Evolutionary conservation across 1,140 invertebrate species (phyloP).

Genomic region (Oncopodura yosiiana): DNA sequence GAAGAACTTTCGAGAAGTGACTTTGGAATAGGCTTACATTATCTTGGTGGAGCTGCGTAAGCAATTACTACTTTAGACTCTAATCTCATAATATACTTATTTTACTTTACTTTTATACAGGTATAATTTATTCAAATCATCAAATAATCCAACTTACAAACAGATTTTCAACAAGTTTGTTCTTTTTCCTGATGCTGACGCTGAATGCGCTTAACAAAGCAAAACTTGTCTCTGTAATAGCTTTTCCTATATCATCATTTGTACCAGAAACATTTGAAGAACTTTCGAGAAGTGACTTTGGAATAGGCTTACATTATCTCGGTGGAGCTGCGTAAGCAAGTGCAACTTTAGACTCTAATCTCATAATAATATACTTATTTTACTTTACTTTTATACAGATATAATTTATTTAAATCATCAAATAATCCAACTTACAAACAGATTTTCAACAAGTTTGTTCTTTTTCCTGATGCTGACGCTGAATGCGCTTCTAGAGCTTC

Average conservation of each 20-base stretch:
- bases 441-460: slow-evolving; percentile 14
- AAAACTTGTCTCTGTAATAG: no score
- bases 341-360: no score
- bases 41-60: slow-evolving; percentile 19
- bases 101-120: no score
- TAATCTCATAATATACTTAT: no score
- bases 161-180: slow-evolving; percentile 17
- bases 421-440: slow-evolving; percentile 20
- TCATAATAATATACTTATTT: no score
- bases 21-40: slow-evolving; percentile 14
- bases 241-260: neutral
- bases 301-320: slow-evolving; percentile 10
- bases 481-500: slow-evolving; percentile 14
- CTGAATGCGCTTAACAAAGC: no score
- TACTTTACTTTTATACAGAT: no score
- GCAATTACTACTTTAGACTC: no score
- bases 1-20: slow-evolving; percentile 4
- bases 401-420: slow-evolving; percentile 10
- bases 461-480: slow-evolving; percentile 3
- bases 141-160: slow-evolving; percentile 19
- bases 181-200: slow-evolving; percentile 2
- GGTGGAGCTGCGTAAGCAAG: slow-evolving; percentile 21
- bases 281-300: slow-evolving; percentile 8
- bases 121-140: slow-evolving; percentile 9
- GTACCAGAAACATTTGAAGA: neutral